Conservation (phyloP, 2,797 vertebrate genomes). For the Basileuterus tristriatus region DNA sequence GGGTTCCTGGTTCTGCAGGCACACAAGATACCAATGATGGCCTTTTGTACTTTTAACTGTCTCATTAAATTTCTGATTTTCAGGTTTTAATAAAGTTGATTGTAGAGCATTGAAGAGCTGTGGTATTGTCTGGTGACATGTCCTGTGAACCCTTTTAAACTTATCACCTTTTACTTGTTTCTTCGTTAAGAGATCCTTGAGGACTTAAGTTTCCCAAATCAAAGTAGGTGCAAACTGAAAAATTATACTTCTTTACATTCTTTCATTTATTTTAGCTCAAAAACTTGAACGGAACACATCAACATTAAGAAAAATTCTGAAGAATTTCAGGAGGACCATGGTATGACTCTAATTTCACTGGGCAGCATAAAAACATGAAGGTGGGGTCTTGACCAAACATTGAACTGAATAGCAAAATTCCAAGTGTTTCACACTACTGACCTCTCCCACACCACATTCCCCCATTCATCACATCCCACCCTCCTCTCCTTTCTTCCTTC, state of each 20-base stretch:
- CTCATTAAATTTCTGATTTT: neutral
- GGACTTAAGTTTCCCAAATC: neutral
- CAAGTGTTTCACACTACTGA: neutral
- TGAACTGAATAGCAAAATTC: neutral
- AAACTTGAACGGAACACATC: neutral
- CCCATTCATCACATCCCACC: neutral
- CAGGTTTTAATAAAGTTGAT: neutral
- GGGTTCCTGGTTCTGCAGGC: neutral
- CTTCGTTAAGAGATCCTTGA: accelerated
- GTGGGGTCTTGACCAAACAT: neutral
- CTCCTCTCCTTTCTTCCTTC: neutral
- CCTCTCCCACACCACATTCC: neutral
- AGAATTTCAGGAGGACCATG: neutral
- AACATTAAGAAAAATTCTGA: neutral
- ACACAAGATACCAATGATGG: accelerated
- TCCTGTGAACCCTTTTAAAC: neutral
- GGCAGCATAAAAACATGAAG: neutral
- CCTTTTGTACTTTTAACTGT: neutral
- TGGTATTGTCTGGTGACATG: accelerated
- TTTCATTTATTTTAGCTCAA: neutral
- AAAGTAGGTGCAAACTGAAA: neutral
- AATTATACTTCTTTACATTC: accelerated
- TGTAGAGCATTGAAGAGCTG: neutral
- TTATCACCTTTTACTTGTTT: accelerated
- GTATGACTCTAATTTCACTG: neutral